Conservation (phyloP, 2,113 vertebrate species). For the Pica pica region DNA sequence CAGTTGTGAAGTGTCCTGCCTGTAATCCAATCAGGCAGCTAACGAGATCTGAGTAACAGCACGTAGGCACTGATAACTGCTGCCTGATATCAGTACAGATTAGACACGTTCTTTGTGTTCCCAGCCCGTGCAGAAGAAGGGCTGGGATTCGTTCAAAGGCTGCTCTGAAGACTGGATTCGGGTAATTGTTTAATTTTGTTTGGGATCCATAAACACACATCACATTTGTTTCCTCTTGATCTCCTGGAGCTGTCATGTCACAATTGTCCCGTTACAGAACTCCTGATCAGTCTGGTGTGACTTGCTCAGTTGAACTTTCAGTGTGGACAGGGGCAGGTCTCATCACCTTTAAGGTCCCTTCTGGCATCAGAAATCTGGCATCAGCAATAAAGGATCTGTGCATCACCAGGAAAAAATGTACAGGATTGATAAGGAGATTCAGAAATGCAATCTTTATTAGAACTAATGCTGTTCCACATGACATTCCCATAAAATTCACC, state of each 20-base stretch:
- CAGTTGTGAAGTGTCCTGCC: constrained; percentile 59
- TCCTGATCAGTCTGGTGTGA: neutral
- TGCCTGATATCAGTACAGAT: neutral
- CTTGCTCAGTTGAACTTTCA: neutral
- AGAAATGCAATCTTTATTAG: neutral
- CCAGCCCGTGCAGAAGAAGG: neutral
- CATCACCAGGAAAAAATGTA: neutral
- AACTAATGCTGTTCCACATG: neutral
- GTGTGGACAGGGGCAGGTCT: neutral
- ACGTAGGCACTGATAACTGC: constrained; percentile 48
- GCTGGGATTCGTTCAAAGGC: constrained; percentile 33
- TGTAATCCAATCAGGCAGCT: constrained; percentile 51
- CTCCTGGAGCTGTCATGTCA: neutral
- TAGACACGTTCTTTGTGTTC: constrained; percentile 21
- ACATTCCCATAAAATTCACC: neutral
- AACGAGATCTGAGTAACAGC: constrained; percentile 57
- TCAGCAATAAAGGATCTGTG: neutral
- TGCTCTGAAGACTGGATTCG: constrained; percentile 2
- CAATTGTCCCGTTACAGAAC: neutral
- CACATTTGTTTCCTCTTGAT: neutral
- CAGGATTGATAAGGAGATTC: neutral
- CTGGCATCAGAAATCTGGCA: neutral
- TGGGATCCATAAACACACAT: constrained; percentile 7
- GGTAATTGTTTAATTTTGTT: constrained; percentile 55
- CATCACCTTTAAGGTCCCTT: neutral